A percentile compares a stretch with the other conserved stretches of the same genome.
These are phyloP conservation scores for Trialeurodes vaporariorum DNA, from an alignment of 1,140 invertebrate genomes.

Conservation along the genomic window DNA sequence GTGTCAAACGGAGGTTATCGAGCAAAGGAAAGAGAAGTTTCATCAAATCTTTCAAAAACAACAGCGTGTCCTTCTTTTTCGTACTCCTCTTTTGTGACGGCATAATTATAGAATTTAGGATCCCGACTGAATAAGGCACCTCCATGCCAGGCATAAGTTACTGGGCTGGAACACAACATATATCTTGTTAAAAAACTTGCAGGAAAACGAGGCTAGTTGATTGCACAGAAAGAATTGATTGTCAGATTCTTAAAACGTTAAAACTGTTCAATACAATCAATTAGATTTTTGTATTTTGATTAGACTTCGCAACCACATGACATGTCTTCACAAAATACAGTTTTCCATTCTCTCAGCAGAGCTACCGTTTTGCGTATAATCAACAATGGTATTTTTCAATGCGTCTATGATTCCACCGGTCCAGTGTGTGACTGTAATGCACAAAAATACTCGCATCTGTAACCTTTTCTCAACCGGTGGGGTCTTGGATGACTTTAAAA, in stretches of 20 bases:
- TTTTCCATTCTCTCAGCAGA: too few species aligned
- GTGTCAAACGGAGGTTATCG: too few species aligned
- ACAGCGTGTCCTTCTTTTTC: slow-evolving; percentile 67
- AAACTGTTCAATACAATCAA: not conserved
- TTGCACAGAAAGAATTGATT: not conserved
- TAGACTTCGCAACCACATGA: too few species aligned
- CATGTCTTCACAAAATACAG: too few species aligned
- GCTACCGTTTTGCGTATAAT: too few species aligned
- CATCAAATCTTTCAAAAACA: slow-evolving; percentile 57
- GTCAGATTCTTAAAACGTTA: not conserved
- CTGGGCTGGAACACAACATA: slow-evolving; percentile 45
- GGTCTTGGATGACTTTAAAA: too few species aligned
- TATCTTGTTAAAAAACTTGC: not conserved
- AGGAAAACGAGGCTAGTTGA: not conserved
- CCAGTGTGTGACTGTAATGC: too few species aligned
- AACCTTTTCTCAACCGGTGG: too few species aligned
- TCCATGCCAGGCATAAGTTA: slow-evolving; percentile 79
- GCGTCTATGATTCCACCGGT: too few species aligned
- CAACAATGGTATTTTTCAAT: too few species aligned
- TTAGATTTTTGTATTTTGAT: too few species aligned
- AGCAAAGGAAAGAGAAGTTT: not conserved
- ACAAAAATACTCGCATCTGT: too few species aligned
- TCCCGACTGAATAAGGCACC: slow-evolving; percentile 62
- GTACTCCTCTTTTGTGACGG: slow-evolving; percentile 74
- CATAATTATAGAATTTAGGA: slow-evolving; percentile 54